Conservation (phyloP, 2,797 vertebrate species). For the Falco biarmicus region DNA sequence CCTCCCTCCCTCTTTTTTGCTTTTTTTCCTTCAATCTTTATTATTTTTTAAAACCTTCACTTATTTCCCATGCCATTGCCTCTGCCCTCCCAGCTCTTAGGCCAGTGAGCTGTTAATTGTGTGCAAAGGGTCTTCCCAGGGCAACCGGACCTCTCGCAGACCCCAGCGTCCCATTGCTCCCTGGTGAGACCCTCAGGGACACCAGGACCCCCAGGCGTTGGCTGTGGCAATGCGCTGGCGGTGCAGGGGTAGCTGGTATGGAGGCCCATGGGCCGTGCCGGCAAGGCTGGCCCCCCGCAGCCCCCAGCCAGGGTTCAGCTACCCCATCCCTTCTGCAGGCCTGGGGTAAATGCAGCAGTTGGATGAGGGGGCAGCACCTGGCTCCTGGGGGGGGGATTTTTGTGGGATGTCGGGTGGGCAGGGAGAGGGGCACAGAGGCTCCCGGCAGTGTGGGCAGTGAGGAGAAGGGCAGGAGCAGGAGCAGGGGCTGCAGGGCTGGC, state of each 20-base stretch:
- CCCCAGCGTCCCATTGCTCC: not conserved
- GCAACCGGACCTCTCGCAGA: not conserved
- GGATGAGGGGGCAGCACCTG: fast-evolving
- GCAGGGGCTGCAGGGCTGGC: not conserved
- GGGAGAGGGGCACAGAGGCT: not conserved
- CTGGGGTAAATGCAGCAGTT: not conserved
- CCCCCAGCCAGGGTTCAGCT: not conserved
- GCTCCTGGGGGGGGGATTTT: not conserved
- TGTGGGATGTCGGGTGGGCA: not conserved
- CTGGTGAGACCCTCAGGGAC: not conserved
- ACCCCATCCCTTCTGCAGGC: not conserved
- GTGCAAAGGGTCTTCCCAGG: too few species aligned
- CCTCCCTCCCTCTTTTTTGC: not conserved
- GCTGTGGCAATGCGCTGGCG: fast-evolving
- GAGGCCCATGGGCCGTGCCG: fast-evolving
- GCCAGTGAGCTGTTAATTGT: not conserved
- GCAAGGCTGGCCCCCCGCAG: not conserved
- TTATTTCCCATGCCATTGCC: not conserved
- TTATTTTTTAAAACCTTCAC: not conserved
- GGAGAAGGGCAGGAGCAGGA: not conserved
- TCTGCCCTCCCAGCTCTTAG: not conserved
- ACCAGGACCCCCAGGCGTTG: fast-evolving
- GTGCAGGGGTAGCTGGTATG: fast-evolving
- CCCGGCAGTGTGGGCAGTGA: fast-evolving
- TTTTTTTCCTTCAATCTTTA: not conserved